phyloP scores from a whole-genome alignment of 2,888 invertebrate species.

The Watsonalla cultraria region DNA sequence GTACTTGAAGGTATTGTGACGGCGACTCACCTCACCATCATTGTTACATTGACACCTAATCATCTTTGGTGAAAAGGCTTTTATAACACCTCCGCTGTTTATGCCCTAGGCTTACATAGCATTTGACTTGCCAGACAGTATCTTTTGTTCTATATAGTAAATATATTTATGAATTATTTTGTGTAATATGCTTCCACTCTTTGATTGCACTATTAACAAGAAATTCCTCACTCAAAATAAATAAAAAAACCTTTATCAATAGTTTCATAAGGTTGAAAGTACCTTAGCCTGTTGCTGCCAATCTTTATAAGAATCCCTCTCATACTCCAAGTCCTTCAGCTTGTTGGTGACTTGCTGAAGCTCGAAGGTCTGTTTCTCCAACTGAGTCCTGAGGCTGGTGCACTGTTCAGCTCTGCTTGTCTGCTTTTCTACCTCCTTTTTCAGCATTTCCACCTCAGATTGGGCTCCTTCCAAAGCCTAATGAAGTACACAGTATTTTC shows the following conservation, averaged over 20 bases:
- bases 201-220: too few species aligned
- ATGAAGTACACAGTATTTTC: neutral
- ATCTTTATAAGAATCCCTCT: slow-evolving; percentile 68
- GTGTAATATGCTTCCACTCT: too few species aligned
- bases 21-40: too few species aligned
- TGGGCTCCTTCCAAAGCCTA: slow-evolving; percentile 76
- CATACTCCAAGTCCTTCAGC: slow-evolving; percentile 66
- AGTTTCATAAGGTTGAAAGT: neutral
- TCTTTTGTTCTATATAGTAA: too few species aligned
- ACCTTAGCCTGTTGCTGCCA: slow-evolving; percentile 75
- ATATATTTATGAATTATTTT: neutral
- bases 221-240: too few species aligned
- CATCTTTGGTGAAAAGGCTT: too few species aligned
- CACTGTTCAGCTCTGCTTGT: slow-evolving; percentile 58
- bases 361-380: slow-evolving; percentile 66
- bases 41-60: too few species aligned
- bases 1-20: too few species aligned
- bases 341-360: slow-evolving; percentile 58
- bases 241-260: too few species aligned
- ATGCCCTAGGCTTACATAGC: too few species aligned
- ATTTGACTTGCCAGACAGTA: too few species aligned
- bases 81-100: too few species aligned
- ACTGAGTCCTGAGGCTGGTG: slow-evolving; percentile 44
- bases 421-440: slow-evolving; percentile 54
- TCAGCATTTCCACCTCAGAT: slow-evolving; percentile 74